These are phyloP conservation scores for Petaurus breviceps DNA, from an alignment of 2,113 vertebrate species.

Conservation along the genomic window DNA sequence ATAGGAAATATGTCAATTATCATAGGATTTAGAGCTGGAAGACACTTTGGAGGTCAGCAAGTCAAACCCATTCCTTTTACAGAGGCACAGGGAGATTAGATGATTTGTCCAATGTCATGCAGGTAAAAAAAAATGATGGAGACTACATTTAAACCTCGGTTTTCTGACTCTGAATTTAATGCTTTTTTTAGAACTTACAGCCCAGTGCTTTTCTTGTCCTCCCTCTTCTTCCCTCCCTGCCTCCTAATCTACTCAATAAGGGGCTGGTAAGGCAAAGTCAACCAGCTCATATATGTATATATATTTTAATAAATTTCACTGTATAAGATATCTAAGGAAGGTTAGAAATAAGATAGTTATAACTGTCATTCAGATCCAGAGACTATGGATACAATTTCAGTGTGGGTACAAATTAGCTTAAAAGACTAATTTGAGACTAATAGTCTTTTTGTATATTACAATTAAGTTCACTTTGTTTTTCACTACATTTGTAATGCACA, in stretches of 20 bases:
- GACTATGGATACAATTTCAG: background rate
- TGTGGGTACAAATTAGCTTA: background rate
- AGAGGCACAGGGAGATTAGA: background rate
- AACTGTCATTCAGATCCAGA: background rate
- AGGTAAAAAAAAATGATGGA: background rate
- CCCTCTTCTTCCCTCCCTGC: background rate
- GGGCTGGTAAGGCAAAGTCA: background rate
- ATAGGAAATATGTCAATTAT: background rate
- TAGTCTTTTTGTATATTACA: constrained; percentile 17
- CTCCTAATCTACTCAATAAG: background rate
- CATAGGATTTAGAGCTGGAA: background rate
- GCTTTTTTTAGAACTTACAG: background rate
- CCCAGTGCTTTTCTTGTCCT: background rate
- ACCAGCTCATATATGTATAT: background rate
- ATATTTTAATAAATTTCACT: background rate
- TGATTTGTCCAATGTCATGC: background rate
- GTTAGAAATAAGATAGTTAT: constrained; percentile 23
- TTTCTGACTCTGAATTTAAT: background rate
- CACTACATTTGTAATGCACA: constrained; percentile 34
- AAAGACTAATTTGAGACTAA: constrained; percentile 27
- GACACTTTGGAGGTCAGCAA: background rate
- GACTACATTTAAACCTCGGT: background rate
- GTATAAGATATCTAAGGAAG: background rate
- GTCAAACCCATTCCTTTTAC: background rate
- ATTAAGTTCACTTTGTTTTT: constrained; percentile 42